A percentile compares a stretch with the other conserved stretches of the same genome.
These are phyloP conservation scores for Sycophaga agraensis DNA, from an alignment of 1,140 invertebrate genomes.

Conservation along the genomic window DNA sequence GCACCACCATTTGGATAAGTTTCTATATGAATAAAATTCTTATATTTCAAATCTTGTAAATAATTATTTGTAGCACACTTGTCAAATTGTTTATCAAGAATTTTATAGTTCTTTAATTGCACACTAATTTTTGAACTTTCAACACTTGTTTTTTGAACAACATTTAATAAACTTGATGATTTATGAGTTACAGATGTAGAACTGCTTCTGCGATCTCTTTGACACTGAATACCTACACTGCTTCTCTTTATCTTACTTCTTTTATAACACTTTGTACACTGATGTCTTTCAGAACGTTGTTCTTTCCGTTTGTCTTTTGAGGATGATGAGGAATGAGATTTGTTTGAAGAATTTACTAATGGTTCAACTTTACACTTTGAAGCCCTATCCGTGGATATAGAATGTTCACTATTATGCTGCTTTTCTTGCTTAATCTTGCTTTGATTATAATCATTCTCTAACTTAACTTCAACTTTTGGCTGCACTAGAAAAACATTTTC, in stretches of 20 bases:
- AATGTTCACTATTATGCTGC: not conserved
- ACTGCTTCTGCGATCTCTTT: constrained; percentile 46
- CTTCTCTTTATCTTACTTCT: constrained; percentile 64
- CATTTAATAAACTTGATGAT: constrained; percentile 30
- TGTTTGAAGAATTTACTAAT: constrained; percentile 28
- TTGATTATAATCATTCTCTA: constrained; percentile 6
- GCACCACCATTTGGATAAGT: constrained; percentile 96
- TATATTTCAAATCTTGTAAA: constrained; percentile 68
- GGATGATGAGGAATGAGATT: constrained; percentile 40
- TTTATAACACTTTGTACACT: constrained; percentile 64
- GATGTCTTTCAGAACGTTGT: constrained; percentile 50
- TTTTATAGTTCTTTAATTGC: constrained; percentile 52
- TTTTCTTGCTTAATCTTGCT: not conserved
- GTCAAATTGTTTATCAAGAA: constrained; percentile 47
- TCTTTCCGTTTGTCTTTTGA: constrained; percentile 46
- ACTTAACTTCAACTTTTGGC: not conserved
- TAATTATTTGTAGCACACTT: constrained; percentile 44
- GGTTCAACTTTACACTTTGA: too few relatives aligned
- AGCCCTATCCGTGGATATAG: not conserved
- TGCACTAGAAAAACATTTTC: constrained; percentile 19
- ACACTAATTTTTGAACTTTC: constrained; percentile 50
- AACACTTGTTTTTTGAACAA: constrained; percentile 36
- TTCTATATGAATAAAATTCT: constrained; percentile 81
- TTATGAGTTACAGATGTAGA: constrained; percentile 37
- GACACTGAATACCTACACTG: constrained; percentile 66